Percentiles rank a stretch among this genome's conserved stretches.
Evolutionary conservation across 2,888 invertebrate species (phyloP).

Genomic region (Polyommatus iphigenia): DNA sequence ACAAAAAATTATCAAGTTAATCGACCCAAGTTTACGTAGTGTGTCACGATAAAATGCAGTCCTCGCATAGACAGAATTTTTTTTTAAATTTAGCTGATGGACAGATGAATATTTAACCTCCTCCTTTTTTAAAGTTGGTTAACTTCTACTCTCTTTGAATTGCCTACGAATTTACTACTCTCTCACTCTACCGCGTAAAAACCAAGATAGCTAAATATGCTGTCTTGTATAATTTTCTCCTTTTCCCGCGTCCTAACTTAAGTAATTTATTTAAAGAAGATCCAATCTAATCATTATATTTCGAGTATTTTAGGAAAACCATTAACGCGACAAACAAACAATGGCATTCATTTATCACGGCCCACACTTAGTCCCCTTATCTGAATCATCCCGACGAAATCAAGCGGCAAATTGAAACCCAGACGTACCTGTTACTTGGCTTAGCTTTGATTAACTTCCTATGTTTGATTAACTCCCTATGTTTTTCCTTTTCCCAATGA

Average conservation of each 20-base stretch:
- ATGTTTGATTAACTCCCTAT: conserved; percentile 59
- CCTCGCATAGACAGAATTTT: too few relatives aligned
- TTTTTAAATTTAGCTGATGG: too few relatives aligned
- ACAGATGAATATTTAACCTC: too few relatives aligned
- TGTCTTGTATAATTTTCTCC: too few relatives aligned
- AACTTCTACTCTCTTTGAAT: too few relatives aligned
- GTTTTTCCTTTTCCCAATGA: conserved; percentile 36
- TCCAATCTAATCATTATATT: background rate
- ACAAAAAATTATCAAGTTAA: background rate
- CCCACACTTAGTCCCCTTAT: conserved; percentile 46
- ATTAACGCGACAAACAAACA: conserved; percentile 21
- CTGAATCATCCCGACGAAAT: conserved; percentile 65
- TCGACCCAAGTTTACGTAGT: too few relatives aligned
- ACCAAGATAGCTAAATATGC: too few relatives aligned
- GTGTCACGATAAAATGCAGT: too few relatives aligned
- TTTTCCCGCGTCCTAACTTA: too few relatives aligned
- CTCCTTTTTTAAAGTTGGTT: too few relatives aligned
- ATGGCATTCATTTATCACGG: conserved; percentile 42
- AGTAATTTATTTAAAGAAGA: background rate
- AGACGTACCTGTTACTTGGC: conserved; percentile 46
- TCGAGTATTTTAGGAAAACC: conserved; percentile 6
- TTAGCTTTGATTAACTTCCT: conserved; percentile 62
- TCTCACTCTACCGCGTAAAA: too few relatives aligned
- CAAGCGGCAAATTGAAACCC: conserved; percentile 73
- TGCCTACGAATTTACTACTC: too few relatives aligned